Evolutionary conservation across 1,140 invertebrate genomes (phyloP).

Genomic region (Cardiocondyla obscurior): DNA sequence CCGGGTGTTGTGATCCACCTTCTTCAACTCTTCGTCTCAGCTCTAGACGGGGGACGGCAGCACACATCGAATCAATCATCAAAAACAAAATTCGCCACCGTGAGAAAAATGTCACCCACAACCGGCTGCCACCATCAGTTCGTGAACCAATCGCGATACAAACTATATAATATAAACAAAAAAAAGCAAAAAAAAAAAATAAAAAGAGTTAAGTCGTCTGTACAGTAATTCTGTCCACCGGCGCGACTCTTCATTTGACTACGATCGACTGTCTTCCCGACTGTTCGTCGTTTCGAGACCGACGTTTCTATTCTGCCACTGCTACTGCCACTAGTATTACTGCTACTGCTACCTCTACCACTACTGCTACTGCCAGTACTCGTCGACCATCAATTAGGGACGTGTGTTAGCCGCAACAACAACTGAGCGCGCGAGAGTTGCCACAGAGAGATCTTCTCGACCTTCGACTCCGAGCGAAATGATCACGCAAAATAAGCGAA

Average conservation of each 20-base stretch:
- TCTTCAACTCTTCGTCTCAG: constrained; percentile 50
- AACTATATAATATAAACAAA: no score
- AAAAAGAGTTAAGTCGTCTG: constrained; percentile 16
- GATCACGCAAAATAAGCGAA: constrained; percentile 75
- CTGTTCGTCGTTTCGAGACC: constrained; percentile 35
- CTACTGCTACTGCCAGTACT: constrained; percentile 78
- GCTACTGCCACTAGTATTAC: constrained; percentile 73
- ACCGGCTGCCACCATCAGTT: constrained; percentile 11
- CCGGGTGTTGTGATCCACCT: constrained; percentile 38
- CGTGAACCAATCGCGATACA: constrained; percentile 28
- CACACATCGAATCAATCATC: constrained; percentile 9
- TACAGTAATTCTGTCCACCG: constrained; percentile 28
- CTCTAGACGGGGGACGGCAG: constrained; percentile 33
- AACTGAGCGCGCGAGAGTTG: constrained; percentile 74
- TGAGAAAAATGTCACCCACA: constrained; percentile 33
- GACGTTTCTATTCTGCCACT: constrained; percentile 74
- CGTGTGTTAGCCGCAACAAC: constrained; percentile 77
- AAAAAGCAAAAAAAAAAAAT: no score
- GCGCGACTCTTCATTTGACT: constrained; percentile 45
- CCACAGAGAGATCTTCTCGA: constrained; percentile 47
- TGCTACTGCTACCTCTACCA: constrained; percentile 75
- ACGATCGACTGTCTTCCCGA: constrained; percentile 46
- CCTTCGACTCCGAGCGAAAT: constrained; percentile 30
- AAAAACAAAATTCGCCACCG: constrained; percentile 23
- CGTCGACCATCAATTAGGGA: constrained; percentile 81